These are phyloP conservation scores for Sebastiscus tertius DNA, from an alignment of 2,797 vertebrate genomes.

Conservation along the genomic window DNA sequence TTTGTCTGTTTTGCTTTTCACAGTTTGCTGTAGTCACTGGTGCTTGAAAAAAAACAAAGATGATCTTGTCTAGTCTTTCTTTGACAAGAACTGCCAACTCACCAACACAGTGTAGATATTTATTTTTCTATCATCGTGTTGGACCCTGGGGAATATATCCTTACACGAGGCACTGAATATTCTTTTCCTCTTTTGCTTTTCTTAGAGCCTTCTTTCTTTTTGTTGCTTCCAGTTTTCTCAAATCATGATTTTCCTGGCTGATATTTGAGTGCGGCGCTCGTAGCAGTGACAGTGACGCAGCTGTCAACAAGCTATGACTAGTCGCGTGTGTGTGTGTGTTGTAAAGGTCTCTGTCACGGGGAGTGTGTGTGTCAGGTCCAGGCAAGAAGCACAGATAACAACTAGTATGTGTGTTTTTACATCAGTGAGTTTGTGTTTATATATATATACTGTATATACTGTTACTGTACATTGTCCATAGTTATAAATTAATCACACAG, in stretches of 20 bases:
- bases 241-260: neutral
- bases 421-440: neutral
- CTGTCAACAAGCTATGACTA: slow-evolving; percentile 20
- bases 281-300: neutral
- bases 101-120: neutral
- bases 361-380: neutral
- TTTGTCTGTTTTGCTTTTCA: neutral
- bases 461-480: too few species aligned
- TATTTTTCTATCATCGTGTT: neutral
- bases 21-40: neutral
- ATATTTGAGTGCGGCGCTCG: neutral
- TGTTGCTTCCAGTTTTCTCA: neutral
- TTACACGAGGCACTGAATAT: neutral
- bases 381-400: neutral
- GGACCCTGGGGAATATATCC: neutral
- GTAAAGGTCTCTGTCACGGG: slow-evolving; percentile 7
- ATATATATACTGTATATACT: too few species aligned
- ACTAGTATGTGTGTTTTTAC: neutral
- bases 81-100: slow-evolving; percentile 9
- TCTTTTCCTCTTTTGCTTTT: neutral
- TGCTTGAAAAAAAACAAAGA: slow-evolving; percentile 25
- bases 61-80: neutral
- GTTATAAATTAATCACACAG: too few species aligned
- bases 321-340: neutral
- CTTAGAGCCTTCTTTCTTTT: neutral